Percentiles rank a stretch among this genome's conserved stretches.
These are phyloP conservation scores for Rhipidura dahli DNA, from an alignment of 2,113 vertebrate genomes.

Conservation along the genomic window DNA sequence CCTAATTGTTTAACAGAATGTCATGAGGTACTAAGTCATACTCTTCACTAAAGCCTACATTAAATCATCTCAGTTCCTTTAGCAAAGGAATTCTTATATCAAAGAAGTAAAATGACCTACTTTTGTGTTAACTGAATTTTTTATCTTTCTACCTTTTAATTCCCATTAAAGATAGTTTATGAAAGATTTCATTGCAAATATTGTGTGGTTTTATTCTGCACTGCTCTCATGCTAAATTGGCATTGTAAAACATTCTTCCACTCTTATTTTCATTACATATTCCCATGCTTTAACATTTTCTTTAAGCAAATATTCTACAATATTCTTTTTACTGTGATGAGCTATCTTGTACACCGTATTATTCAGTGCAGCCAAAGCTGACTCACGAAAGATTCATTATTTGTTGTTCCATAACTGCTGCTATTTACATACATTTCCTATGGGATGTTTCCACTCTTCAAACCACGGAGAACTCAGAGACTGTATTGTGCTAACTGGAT, in stretches of 20 bases:
- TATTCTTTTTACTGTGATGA: slow-evolving; percentile 4
- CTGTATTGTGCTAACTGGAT: background rate
- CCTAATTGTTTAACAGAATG: background rate
- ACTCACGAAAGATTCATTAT: slow-evolving; percentile 55
- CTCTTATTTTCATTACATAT: background rate
- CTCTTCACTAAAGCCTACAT: background rate
- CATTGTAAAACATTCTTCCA: background rate
- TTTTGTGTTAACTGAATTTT: background rate
- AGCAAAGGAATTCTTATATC: background rate
- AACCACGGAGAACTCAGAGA: background rate
- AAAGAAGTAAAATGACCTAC: background rate
- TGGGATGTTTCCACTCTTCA: slow-evolving; percentile 32
- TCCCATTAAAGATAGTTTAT: background rate
- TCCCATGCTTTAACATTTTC: background rate
- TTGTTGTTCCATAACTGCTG: slow-evolving; percentile 52
- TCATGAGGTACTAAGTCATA: background rate
- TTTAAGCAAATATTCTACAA: slow-evolving; percentile 7
- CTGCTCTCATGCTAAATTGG: background rate
- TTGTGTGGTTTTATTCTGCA: background rate
- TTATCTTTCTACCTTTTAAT: background rate
- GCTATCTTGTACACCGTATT: background rate
- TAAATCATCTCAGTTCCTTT: background rate
- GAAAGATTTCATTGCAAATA: background rate
- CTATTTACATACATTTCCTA: slow-evolving; percentile 54
- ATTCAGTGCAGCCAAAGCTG: slow-evolving; percentile 30